Percentiles rank a stretch among this genome's conserved stretches.
Conservation (phyloP, 2,797 vertebrate genomes). For the Geotrypetes seraphini region DNA sequence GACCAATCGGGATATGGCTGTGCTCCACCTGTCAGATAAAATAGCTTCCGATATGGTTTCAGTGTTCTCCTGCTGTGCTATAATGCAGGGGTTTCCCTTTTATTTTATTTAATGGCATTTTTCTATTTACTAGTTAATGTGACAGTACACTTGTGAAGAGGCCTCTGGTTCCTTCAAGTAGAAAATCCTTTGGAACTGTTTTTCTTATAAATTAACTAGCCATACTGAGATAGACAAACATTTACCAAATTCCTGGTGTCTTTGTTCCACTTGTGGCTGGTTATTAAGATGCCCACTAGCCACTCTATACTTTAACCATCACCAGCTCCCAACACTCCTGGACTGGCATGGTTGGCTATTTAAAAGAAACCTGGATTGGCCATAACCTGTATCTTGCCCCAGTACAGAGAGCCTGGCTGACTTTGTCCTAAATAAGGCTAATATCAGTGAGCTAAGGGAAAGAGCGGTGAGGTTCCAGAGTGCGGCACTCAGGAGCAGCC, state of each 20-base stretch:
- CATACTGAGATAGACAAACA: constrained; percentile 61
- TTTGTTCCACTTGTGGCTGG: constrained; percentile 63
- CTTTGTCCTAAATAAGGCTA: constrained; percentile 77
- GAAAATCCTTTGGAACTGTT: constrained; percentile 47
- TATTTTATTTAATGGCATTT: too few species aligned
- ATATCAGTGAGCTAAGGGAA: constrained; percentile 74
- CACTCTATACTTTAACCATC: constrained; percentile 61
- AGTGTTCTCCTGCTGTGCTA: too few species aligned
- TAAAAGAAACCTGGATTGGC: constrained; percentile 59
- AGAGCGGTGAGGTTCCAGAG: constrained; percentile 62
- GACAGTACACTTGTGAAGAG: too few species aligned
- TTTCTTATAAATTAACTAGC: constrained; percentile 62
- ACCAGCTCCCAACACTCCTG: constrained; percentile 67
- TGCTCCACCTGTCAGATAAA: too few species aligned
- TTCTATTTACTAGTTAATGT: too few species aligned
- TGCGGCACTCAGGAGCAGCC: constrained; percentile 80
- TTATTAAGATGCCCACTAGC: constrained; percentile 67
- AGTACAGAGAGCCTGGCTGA: constrained; percentile 73
- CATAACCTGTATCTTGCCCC: constrained; percentile 70
- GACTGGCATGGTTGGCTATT: constrained; percentile 66
- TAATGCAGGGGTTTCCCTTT: too few species aligned
- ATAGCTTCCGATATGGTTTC: too few species aligned
- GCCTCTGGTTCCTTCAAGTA: constrained; percentile 61
- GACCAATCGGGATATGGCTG: constrained; percentile 42
- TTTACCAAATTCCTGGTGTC: constrained; percentile 53